Conservation (phyloP, 2,797 vertebrate genomes). For the Pristis pectinata region DNA sequence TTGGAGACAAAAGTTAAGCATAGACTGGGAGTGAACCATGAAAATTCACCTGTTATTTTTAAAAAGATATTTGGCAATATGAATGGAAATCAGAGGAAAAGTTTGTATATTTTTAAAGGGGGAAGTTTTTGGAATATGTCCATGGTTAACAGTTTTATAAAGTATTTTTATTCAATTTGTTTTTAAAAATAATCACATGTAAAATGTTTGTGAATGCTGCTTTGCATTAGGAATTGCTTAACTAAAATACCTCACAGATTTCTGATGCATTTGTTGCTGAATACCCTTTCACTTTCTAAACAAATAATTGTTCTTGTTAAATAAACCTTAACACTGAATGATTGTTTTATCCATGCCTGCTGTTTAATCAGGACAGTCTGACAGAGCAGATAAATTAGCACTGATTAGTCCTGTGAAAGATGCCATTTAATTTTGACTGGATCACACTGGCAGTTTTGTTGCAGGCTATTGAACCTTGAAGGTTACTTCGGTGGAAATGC, state of each 20-base stretch:
- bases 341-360: slow-evolving; percentile 14
- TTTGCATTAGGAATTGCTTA: background rate
- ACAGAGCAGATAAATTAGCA: slow-evolving; percentile 14
- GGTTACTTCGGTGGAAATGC: slow-evolving; percentile 14
- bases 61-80: background rate
- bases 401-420: slow-evolving; percentile 34
- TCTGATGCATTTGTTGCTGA: background rate
- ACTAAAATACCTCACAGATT: background rate
- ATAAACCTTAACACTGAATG: slow-evolving; percentile 25
- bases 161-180: background rate
- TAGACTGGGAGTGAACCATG: background rate
- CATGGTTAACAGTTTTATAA: background rate
- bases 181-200: background rate
- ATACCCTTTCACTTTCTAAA: slow-evolving; percentile 7
- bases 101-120: background rate
- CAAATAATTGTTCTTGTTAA: slow-evolving; percentile 36
- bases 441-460: slow-evolving; percentile 34
- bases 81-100: background rate
- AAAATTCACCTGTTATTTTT: background rate
- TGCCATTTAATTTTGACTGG: slow-evolving; percentile 28
- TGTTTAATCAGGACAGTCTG: slow-evolving; percentile 9
- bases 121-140: background rate
- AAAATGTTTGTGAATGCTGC: background rate
- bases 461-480: slow-evolving; percentile 27
- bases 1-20: background rate